A percentile compares a stretch with the other conserved stretches of the same genome.
phyloP scores from a whole-genome alignment of 2,797 vertebrate genomes.

The Tokudaia muenninki region DNA sequence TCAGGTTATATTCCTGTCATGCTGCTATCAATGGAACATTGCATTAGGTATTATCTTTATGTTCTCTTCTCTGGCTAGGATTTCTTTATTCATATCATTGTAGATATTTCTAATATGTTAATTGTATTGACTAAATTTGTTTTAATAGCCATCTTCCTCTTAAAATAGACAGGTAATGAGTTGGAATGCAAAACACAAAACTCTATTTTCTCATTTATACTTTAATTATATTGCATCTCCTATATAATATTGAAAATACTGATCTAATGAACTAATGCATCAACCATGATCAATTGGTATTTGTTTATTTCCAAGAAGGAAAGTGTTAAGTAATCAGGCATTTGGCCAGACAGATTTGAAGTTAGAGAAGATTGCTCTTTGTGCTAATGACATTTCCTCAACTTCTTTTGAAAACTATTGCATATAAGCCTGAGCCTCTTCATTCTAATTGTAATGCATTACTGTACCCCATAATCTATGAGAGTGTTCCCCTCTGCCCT shows the following conservation, averaged over 20 bases:
- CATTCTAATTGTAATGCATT: conserved; percentile 88
- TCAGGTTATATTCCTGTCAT: not conserved
- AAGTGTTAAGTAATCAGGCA: conserved; percentile 70
- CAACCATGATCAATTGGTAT: conserved; percentile 42
- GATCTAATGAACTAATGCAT: conserved; percentile 63
- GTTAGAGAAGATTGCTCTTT: conserved; percentile 70
- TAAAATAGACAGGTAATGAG: conserved; percentile 78
- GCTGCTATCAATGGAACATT: not conserved
- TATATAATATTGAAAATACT: conserved; percentile 82
- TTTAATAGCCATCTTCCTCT: conserved; percentile 83
- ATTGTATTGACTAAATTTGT: conserved; percentile 54
- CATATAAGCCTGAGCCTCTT: conserved; percentile 84
- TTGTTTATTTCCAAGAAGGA: conserved; percentile 70
- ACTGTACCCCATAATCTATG: conserved; percentile 84
- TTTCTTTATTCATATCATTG: not conserved
- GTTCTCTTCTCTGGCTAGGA: conserved; percentile 70
- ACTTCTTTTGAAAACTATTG: conserved; percentile 82
- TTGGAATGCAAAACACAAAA: conserved; percentile 82
- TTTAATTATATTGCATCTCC: conserved; percentile 83
- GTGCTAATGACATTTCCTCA: conserved; percentile 79
- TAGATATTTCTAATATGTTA: not conserved
- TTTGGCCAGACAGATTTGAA: conserved; percentile 70
- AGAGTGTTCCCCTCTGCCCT: conserved; percentile 87
- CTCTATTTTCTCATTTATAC: conserved; percentile 78
- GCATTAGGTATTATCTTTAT: conserved; percentile 20